Conservation (phyloP, 1,140 invertebrate species). For the Linepithema humile region DNA sequence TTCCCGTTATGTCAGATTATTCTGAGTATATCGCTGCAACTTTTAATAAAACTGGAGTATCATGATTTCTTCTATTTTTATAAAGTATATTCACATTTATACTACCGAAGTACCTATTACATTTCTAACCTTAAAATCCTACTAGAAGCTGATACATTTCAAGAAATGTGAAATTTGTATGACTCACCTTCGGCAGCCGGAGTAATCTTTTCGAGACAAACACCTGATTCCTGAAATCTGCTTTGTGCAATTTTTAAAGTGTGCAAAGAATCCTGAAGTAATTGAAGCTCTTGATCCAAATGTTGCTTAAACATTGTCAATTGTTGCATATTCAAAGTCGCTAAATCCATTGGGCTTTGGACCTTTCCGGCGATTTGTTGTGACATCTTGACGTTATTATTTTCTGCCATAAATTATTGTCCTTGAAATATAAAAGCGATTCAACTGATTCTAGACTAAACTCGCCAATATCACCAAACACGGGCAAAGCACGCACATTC, state of each 20-base stretch:
- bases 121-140: slow-evolving; percentile 70
- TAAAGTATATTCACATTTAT: neutral
- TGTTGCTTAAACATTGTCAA: slow-evolving; percentile 93
- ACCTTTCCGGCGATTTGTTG: slow-evolving; percentile 86
- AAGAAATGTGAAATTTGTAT: neutral
- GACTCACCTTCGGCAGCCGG: slow-evolving; percentile 87
- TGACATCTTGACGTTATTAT: slow-evolving; percentile 83
- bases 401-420: neutral
- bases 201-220: slow-evolving; percentile 92
- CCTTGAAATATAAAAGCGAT: neutral
- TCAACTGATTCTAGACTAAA: neutral
- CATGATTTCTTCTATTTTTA: no score
- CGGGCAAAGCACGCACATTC: slow-evolving; percentile 11
- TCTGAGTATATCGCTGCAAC: no score
- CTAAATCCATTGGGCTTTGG: slow-evolving; percentile 91
- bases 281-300: slow-evolving; percentile 93
- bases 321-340: slow-evolving; percentile 91
- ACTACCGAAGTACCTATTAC: no score
- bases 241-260: slow-evolving; percentile 95
- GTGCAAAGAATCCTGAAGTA: slow-evolving; percentile 95
- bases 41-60: no score
- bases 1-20: no score
- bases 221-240: slow-evolving; percentile 95
- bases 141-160: neutral
- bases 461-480: slow-evolving; percentile 52